Evolutionary conservation across 2,888 invertebrate genomes (phyloP).

Genomic region (Drosophila colorata): DNA sequence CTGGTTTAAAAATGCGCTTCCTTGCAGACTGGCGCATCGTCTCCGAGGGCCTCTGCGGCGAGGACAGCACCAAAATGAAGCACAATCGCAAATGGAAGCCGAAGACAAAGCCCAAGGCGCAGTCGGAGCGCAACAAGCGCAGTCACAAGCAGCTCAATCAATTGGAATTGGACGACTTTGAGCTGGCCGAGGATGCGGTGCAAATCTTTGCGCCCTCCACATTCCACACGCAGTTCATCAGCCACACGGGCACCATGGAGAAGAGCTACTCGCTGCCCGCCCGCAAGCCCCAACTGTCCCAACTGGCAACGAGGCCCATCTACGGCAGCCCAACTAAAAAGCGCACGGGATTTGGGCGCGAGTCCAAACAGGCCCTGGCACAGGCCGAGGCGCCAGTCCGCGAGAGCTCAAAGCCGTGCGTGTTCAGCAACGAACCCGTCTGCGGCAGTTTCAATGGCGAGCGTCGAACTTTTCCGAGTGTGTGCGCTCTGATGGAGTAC

Average conservation of each 20-base stretch:
- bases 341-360: neutral
- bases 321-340: constrained; percentile 10
- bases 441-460: constrained; percentile 68
- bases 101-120: constrained; percentile 48
- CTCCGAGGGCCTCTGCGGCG: constrained; percentile 74
- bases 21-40: constrained; percentile 76
- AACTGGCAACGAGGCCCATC: neutral
- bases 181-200: constrained; percentile 59
- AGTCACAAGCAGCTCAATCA: constrained; percentile 43
- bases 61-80: constrained; percentile 74
- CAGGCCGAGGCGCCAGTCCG: too few relatives aligned
- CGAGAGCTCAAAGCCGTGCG: constrained; percentile 48
- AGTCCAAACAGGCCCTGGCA: too few relatives aligned
- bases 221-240: constrained; percentile 71
- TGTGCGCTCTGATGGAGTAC: constrained; percentile 72
- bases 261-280: constrained; percentile 68
- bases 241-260: constrained; percentile 60
- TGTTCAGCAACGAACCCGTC: constrained; percentile 66
- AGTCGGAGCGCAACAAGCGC: constrained; percentile 60
- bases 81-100: constrained; percentile 53
- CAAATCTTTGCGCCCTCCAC: constrained; percentile 71
- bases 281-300: constrained; percentile 45
- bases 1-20: neutral
- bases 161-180: constrained; percentile 52
- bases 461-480: constrained; percentile 63